A percentile compares a stretch with the other conserved stretches of the same genome.
phyloP scores from a whole-genome alignment of 2,888 invertebrate species.

The Dryadula phaetusa region DNA sequence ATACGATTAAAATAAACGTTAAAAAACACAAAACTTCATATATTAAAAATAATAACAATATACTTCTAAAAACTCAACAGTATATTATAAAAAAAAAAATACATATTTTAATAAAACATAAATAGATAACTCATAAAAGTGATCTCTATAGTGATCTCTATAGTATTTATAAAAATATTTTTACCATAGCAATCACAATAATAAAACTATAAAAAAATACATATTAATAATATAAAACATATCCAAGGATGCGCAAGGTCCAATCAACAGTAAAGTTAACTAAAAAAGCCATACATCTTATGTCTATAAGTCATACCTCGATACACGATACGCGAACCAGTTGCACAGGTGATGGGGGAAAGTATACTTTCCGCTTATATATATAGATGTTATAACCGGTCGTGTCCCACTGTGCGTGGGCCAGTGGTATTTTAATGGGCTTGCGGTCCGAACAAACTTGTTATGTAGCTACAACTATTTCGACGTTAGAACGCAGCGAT shows the following conservation, averaged over 20 bases:
- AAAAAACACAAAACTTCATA: too few species aligned
- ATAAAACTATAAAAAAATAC: neutral
- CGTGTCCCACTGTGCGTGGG: constrained; percentile 42
- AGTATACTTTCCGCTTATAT: constrained; percentile 32
- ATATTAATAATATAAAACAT: constrained; percentile 19
- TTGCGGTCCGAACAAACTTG: constrained; percentile 48
- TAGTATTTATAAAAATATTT: neutral
- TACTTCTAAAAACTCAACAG: neutral
- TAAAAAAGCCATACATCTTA: constrained; percentile 25
- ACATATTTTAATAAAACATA: neutral
- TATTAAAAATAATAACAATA: neutral
- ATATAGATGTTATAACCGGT: constrained; percentile 33
- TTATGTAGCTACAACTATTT: constrained; percentile 44
- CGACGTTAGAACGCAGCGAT: constrained; percentile 40
- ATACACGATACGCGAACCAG: constrained; percentile 44
- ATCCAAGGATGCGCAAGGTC: constrained; percentile 43
- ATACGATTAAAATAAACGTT: too few species aligned
- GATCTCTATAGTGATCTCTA: neutral
- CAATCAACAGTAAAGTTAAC: constrained; percentile 23
- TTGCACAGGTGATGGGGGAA: constrained; percentile 30
- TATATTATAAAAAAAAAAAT: neutral
- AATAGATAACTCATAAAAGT: neutral
- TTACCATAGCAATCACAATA: neutral
- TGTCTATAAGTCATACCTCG: constrained; percentile 41
- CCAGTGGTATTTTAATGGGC: constrained; percentile 51